Conservation (phyloP, 2,113 vertebrate species). For the Oreotrochilus melanogaster region DNA sequence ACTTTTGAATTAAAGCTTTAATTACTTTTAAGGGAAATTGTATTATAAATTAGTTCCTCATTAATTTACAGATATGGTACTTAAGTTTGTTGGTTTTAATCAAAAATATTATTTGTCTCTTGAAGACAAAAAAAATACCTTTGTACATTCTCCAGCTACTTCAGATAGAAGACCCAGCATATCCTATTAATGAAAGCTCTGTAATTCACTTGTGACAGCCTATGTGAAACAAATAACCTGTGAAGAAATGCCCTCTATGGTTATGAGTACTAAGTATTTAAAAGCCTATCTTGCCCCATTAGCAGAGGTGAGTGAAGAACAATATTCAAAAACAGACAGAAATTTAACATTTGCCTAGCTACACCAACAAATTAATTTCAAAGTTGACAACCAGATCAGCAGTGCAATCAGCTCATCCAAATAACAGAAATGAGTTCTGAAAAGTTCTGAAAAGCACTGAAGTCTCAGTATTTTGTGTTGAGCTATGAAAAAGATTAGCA, state of each 20-base stretch:
- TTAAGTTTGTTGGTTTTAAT: neutral
- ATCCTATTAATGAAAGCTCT: neutral
- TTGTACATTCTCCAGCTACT: neutral
- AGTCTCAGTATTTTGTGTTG: neutral
- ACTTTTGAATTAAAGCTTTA: neutral
- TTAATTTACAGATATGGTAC: neutral
- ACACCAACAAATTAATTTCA: neutral
- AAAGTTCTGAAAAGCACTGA: neutral
- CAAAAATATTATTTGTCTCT: neutral
- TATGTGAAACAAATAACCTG: conserved; percentile 59
- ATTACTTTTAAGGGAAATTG: neutral
- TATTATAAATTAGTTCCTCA: neutral
- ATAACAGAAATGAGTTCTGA: neutral
- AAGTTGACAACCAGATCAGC: neutral
- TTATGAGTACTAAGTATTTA: neutral
- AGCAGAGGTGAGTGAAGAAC: neutral
- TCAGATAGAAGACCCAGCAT: neutral
- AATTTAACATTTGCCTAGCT: neutral
- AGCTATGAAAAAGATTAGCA: neutral
- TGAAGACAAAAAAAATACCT: neutral
- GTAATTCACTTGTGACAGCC: conserved; percentile 25
- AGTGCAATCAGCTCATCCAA: neutral
- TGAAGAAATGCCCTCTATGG: conserved; percentile 24
- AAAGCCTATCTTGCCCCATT: neutral
- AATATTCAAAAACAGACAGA: neutral